Conservation (phyloP, 2,888 invertebrate genomes). For the Tachina fera region DNA sequence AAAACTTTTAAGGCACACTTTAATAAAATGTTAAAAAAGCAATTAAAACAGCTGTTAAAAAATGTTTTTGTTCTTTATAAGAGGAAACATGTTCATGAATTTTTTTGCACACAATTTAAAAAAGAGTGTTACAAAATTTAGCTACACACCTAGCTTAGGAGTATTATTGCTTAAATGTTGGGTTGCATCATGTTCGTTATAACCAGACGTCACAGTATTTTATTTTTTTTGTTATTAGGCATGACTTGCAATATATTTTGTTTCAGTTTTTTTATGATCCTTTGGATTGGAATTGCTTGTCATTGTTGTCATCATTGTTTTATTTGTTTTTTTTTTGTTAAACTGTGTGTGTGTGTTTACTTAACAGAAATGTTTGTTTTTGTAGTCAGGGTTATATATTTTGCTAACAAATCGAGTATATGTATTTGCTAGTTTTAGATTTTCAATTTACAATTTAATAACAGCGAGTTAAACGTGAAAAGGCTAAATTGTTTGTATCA, state of each 20-base stretch:
- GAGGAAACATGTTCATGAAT: no score
- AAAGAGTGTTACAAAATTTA: no score
- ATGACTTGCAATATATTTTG: constrained; percentile 36
- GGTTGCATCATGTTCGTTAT: no score
- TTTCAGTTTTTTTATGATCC: not conserved
- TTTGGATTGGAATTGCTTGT: constrained; percentile 47
- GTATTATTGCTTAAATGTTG: no score
- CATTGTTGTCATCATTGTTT: constrained; percentile 36
- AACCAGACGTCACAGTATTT: no score
- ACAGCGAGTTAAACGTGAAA: not conserved
- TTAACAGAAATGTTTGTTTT: not conserved
- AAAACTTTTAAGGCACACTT: no score
- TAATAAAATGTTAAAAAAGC: no score
- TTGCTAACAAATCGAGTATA: not conserved
- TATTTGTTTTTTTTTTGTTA: not conserved
- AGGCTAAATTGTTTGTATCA: constrained; percentile 12
- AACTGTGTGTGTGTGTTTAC: constrained; percentile 10
- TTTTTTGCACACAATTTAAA: no score
- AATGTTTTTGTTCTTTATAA: no score
- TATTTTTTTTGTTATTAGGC: constrained; percentile 52
- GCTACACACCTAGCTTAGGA: no score
- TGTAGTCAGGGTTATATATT: not conserved
- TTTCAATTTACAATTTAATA: constrained; percentile 7
- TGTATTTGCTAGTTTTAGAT: not conserved
- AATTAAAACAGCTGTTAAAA: no score